Evolutionary conservation across 2,888 invertebrate genomes (phyloP), one percentile per base, ranked within the genome.

Genomic region (Barypeithes pellucidus): DNA sequence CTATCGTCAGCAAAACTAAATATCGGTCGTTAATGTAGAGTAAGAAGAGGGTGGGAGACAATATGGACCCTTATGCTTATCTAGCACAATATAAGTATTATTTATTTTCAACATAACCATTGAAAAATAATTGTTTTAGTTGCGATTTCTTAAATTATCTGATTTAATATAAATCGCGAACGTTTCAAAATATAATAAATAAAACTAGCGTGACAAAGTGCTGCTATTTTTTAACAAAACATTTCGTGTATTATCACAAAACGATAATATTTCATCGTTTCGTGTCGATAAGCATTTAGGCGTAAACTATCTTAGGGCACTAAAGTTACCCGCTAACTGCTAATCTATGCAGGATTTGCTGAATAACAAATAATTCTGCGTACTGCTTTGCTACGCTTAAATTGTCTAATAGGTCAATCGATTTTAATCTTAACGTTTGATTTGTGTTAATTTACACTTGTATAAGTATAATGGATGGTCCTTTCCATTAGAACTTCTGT

Each of bases 331-430:
- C 24, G 24, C 22, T 24, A 52, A 52, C n/a, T 5, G 20, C 20
- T 50, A 24, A 43, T 43, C 16, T 12, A 16, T 50, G 50, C 22
- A 24, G 5, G 12, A n/a, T 54, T 54, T 33, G 9, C 29, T 54
- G 33, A 29, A 29, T 33, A 54, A 16, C 54, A n/a, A 33, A 54
- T 22, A 54, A 33, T 14, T 54, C 9, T 54, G 29, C 29, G 54
- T 54, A 54, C 16, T 22, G 14, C 22, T 14, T 54, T 54, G 33
- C 16, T 33, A 54, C 54, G 33, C 54, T 54, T 33, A 33, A 54
- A 54, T 24, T 33, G 54, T 2, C 33, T 54, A 54, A 54, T 54
- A 54, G 54, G 54, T 33, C 54, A 54, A 54, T 29, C 54, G 33
- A 54, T 54, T 16, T 54, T 33, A 54, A 33, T 33, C 16, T 54